Evolutionary conservation across 1,140 invertebrate species (phyloP), one percentile per base, ranked within the genome.

Genomic region (Gryon sp.): DNA sequence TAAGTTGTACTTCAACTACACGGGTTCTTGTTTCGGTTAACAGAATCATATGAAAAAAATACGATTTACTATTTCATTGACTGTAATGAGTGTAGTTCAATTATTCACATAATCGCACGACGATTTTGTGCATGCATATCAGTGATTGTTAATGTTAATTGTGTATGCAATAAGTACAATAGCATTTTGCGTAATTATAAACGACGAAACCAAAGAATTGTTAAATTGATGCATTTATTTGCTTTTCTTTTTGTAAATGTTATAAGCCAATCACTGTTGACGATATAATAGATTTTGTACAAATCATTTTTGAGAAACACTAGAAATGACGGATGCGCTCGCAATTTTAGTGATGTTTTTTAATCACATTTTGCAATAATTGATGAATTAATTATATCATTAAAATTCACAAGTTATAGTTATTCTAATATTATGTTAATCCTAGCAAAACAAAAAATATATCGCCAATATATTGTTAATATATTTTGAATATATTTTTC

Each of bases 81-180:
- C 11, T 50, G 8, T 32, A 32, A 43, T 38, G 18, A 34, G 36
- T 34, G 18, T 26, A 14, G n/a, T 36, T 48, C 11, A 45, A 48
- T 46, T 6, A 20, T 46, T 45, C 2, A 9, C 65, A 65, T 52
- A 59, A 59, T 43, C 26, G 36, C 41, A 34, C 26, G 50, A 59
- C 45, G 46, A 55, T 53, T 66, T 68, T 68, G 8, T 68, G 68
- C 32, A 70, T 52, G 59, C 63, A 75, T 75, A 75, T 75, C 62
- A 75, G 6, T 53, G 41, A 65, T 60, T 62, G 14, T 59, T 57
- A 59, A 36, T 55, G 18, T 53, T 41, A 8, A 18, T 41, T 6
- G 38, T 43, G 34, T 24, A 22, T 52, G 36, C 36, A 41, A 9
- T 63, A 43, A 12, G 38, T 15, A 43, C 26, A 19, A 26, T 32